phyloP scores from a whole-genome alignment of 2,888 invertebrate genomes.

The Slavum lentiscoides region DNA sequence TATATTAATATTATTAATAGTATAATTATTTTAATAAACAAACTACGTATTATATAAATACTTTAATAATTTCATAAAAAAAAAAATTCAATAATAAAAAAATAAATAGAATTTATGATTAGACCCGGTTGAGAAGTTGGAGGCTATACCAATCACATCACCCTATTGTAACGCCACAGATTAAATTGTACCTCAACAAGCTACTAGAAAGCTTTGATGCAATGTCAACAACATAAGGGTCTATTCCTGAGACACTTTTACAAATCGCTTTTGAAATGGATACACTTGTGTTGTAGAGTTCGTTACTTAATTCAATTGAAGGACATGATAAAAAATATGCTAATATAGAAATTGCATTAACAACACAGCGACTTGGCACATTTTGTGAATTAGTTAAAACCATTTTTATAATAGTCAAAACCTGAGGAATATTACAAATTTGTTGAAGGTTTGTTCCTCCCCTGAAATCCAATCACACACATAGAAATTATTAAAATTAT shows the following conservation, averaged over 20 bases:
- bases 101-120: neutral
- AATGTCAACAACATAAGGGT: constrained; percentile 39
- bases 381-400: constrained; percentile 25
- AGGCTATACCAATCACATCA: neutral
- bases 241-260: constrained; percentile 23
- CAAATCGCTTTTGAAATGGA: constrained; percentile 34
- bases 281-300: constrained; percentile 29
- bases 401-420: constrained; percentile 39
- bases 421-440: constrained; percentile 34
- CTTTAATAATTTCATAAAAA: neutral
- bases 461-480: constrained; percentile 11
- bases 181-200: constrained; percentile 36
- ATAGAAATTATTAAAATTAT: no score
- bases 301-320: constrained; percentile 37
- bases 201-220: constrained; percentile 38
- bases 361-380: constrained; percentile 22
- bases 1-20: no score
- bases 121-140: neutral
- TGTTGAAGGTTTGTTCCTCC: constrained; percentile 24
- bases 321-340: constrained; percentile 28
- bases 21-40: no score
- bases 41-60: no score
- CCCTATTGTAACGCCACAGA: neutral
- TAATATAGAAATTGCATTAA: constrained; percentile 33
- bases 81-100: neutral